Base-by-base conservation (phyloP, 2,888 invertebrate genomes). In the Polia nebulosa region DNA sequence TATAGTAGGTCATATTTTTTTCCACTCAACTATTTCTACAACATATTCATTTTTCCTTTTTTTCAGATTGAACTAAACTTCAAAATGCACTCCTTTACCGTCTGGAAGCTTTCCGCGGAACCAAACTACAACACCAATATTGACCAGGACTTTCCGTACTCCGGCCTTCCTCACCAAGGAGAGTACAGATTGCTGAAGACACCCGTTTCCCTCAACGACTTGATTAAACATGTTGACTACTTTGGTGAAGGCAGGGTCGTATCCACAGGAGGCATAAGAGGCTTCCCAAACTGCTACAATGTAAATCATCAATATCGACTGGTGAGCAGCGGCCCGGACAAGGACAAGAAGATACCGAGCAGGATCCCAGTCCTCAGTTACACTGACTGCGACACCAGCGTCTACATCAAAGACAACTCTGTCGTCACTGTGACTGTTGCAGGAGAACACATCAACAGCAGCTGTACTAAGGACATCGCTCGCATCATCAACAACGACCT, bases 211-310 rank as follows among this genome's bases (percentile, higher is more conserved):
- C 29, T 55, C 0, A 59, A 71, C 1, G n/a, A 73, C 13, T 41
- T 85, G 3, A 71, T 89, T 17, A 78, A 84, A 1, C 85, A 86
- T 47, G 83, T 90, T 2, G 89, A 90, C 75, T 90, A 90, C 61
- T 90, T 89, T 88, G 89, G 90, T n/a, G 89, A 90, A 67, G 90
- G 90, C 0, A 81, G 81, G 60, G 79, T 87, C 4, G 63, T 53
- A 1, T 53, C 74, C 1, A 20, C 39, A 2, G 61, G 36, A 0
- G 84, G 81, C 1, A 58, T 62, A 11, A 41, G 32, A 3, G 62
- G 41, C n/a, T 62, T 62, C 63, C 11, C 41, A 32, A 62, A 62
- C 29, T 62, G 62, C 41, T 62, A 62, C 32, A 62, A 88, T 25
- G 85, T 90, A 8, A 90, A 90, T 64, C 85, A 87, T 53, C 78